Base-by-base conservation (phyloP, 1,140 invertebrate species). In the Stenopsyche tienmushanensis region DNA sequence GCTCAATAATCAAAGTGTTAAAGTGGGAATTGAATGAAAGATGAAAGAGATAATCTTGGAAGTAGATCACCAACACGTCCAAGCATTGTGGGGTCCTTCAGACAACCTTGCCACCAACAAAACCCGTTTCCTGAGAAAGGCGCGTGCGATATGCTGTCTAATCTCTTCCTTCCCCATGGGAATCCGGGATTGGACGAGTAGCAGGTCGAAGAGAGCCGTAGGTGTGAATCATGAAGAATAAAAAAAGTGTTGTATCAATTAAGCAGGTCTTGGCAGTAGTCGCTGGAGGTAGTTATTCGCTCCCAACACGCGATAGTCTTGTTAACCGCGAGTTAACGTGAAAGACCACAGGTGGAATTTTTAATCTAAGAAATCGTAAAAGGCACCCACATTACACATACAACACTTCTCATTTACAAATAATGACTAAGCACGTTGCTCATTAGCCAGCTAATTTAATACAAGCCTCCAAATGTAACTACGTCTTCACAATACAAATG, bases 201-300 rank as follows among this genome's bases (percentile, higher is more conserved):
- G n/a, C n/a, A n/a, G n/a, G n/a, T n/a, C n/a, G n/a, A n/a, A n/a
- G n/a, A n/a, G 29, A 13, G 15, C 20, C 2, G 54, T 57, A 57
- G 54, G 54, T 57, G 54, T 57, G 34, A 57, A 57, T 8, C 13
- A 39, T 13, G 13, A 29, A 21, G n/a, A 57, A 25, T 1, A 5
- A 60, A 60, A 60, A 47, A 60, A 60, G 23, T 10, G 9, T 58
- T 60, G 57, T 60, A 60, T 60, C 42, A 60, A 60, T 60, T 60
- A 60, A 44, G 42, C 24, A 44, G 5, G 5, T 5, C 5, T 13
- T 34, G 13, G 29, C 29, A 13, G 29, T 34, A 57, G 54, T 42
- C 54, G 57, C 57, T 41, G 57, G 57, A 60, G 47, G 41, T 60
- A 60, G 57, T 60, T 60, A 47, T 15, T 23, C 25, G 53, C 15